A percentile compares a stretch with the other conserved stretches of the same genome.
These are phyloP conservation scores for Homarus gammarus DNA, from an alignment of 2,888 invertebrate species.

Conservation along the genomic window DNA sequence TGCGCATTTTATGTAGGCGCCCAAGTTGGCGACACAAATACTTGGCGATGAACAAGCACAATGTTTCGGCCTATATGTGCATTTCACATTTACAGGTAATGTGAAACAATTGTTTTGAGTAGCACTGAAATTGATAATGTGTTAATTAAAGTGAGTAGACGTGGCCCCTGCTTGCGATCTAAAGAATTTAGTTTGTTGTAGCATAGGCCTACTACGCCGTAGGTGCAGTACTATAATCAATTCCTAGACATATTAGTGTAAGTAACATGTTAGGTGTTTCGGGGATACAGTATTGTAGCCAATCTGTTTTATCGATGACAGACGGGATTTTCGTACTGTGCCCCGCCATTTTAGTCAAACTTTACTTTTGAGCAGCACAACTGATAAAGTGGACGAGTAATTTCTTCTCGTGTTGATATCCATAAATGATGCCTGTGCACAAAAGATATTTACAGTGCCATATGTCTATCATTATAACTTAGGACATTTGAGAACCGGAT, in stretches of 20 bases:
- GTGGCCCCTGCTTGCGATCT: neutral
- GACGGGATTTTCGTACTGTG: too few species aligned
- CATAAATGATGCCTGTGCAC: neutral
- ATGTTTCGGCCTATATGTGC: neutral
- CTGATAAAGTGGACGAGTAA: neutral
- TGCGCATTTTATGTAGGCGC: neutral
- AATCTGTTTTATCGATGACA: too few species aligned
- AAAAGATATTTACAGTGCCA: neutral
- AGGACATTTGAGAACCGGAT: conserved; percentile 15
- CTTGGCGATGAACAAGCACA: neutral
- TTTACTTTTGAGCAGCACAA: neutral
- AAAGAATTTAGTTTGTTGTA: neutral
- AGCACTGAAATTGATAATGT: neutral
- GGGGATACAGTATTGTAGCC: too few species aligned
- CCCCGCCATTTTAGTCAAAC: neutral
- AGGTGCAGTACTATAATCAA: neutral
- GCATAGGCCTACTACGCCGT: neutral
- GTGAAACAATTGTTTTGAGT: neutral
- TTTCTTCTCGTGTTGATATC: neutral
- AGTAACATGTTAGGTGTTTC: too few species aligned
- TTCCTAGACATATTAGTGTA: too few species aligned
- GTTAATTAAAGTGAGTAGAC: neutral
- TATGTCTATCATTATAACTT: neutral
- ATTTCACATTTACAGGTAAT: neutral
- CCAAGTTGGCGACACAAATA: conserved; percentile 4